Evolutionary conservation across 2,888 invertebrate genomes (phyloP), one percentile per base, ranked within the genome.

Genomic region (Ischnura elegans): DNA sequence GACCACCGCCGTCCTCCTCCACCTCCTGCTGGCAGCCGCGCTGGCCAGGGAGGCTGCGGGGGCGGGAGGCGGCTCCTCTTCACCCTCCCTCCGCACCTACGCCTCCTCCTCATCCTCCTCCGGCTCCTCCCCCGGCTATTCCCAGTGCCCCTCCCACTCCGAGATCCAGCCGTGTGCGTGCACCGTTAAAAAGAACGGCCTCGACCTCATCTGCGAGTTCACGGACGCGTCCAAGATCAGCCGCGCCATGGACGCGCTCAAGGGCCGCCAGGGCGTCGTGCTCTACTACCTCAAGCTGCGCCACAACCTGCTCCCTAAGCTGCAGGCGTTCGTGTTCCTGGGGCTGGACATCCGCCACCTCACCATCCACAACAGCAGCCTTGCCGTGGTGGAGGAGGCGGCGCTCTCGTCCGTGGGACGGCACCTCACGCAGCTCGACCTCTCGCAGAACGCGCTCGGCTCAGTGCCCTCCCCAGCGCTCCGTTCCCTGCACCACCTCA

Each of bases 361-460:
- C 93, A 98, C 98, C 42, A 98, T 98, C 94, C 98, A 98, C 95
- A 98, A 98, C 96, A 98, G 98, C 96, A 98, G 98, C 95, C 96
- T 99, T 95, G 98, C 98, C 46, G 98, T 98, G 93, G 98, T 99
- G 94, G 98, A 98, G 95, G 98, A 98, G 95, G 97, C 98, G 21
- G 98, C 98, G 0, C 97, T 99, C 93, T 98, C 98, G 95, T 98
- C 98, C 76, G 97, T 99, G 95, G 98, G 98, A 98, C 98, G 98
- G 96, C 98, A 98, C 95, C 96, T 99, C 95, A 98, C 98, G 42
- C 98, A 98, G 95, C 96, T 99, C 95, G 99, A 99, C 95, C 97
- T 99, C 87, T 98, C 98, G 0, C 98, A 98, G 95, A 99, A 99
- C 96, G 97, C 97, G 95, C 96, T 99, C 95, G 97, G 97, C 94